These are phyloP conservation scores for Rhagoletis pomonella DNA, from an alignment of 1,140 invertebrate species.

Conservation along the genomic window DNA sequence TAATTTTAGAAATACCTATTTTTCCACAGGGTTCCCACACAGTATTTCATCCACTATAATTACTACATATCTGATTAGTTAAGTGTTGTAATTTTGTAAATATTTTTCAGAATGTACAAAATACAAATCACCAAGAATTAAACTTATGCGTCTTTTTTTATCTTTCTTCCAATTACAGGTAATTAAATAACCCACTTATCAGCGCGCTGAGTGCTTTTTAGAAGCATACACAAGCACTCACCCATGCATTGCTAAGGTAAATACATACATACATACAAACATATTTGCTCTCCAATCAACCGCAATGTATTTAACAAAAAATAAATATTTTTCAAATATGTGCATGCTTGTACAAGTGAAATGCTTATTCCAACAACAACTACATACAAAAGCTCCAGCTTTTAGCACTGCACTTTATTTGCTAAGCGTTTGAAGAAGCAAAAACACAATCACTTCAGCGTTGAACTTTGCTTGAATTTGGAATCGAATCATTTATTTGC, in stretches of 20 bases:
- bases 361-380: not conserved
- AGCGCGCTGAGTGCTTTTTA: not conserved
- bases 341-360: not conserved
- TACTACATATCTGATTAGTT: too few species aligned
- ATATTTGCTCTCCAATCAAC: not conserved
- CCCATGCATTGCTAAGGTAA: not conserved
- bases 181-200: not conserved
- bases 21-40: too few species aligned
- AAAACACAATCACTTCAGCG: not conserved
- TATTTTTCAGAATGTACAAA: too few species aligned
- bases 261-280: too few species aligned
- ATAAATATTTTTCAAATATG: not conserved
- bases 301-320: not conserved
- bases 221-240: not conserved
- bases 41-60: too few species aligned
- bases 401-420: not conserved
- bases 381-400: not conserved
- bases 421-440: not conserved
- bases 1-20: too few species aligned
- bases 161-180: not conserved
- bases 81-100: too few species aligned
- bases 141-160: too few species aligned
- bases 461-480: not conserved
- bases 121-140: too few species aligned
- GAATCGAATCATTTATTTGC: slow-evolving; percentile 15